Evolutionary conservation across 2,113 vertebrate genomes (phyloP).

Genomic region (Heliornis fulica): DNA sequence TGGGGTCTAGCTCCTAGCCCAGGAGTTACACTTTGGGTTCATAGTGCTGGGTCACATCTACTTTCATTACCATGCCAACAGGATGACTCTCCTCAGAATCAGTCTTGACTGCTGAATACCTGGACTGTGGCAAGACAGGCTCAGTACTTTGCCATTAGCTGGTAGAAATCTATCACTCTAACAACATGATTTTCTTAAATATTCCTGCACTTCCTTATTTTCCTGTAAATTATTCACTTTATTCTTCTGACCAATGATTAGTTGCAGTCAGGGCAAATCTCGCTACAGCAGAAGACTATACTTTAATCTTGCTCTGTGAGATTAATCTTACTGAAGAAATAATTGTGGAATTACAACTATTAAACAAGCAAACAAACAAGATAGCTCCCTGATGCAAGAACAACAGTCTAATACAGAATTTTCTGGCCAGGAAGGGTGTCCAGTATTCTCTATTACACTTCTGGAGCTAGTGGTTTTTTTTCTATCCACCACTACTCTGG

Average conservation of each 20-base stretch:
- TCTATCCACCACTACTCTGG: background rate
- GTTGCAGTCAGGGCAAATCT: background rate
- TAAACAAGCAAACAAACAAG: background rate
- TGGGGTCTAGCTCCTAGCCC: background rate
- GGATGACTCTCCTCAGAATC: background rate
- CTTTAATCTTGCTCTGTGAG: background rate
- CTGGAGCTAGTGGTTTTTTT: background rate
- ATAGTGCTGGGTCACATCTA: background rate
- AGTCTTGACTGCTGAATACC: background rate
- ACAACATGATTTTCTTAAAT: background rate
- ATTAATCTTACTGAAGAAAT: background rate
- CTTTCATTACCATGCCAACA: background rate
- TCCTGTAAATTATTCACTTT: background rate
- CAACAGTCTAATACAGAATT: background rate
- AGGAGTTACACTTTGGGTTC: background rate
- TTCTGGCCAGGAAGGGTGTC: background rate
- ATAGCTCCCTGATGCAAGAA: background rate
- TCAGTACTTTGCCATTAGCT: background rate
- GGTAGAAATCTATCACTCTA: background rate
- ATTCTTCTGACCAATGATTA: background rate
- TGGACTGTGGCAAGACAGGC: background rate
- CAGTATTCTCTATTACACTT: background rate
- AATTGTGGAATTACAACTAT: background rate
- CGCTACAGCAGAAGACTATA: background rate
- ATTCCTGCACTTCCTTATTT: background rate